Percentiles rank a stretch among this genome's conserved stretches.
Conservation (phyloP, 2,888 invertebrate genomes). For the Mythimna albipuncta region DNA sequence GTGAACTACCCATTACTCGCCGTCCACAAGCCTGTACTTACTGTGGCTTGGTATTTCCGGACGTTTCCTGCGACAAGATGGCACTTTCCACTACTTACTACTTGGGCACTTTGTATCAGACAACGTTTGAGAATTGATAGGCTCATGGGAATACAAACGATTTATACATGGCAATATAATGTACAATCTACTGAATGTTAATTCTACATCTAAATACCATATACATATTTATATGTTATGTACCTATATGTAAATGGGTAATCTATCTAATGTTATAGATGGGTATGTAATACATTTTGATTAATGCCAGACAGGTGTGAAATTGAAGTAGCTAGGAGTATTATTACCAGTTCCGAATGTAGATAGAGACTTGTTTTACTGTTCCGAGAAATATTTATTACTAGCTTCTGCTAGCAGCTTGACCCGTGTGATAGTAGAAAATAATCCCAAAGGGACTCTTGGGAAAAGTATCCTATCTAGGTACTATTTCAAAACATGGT, state of each 20-base stretch:
- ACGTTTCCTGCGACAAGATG: neutral
- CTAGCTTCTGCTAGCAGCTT: too few relatives aligned
- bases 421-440: too few relatives aligned
- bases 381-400: slow-evolving; percentile 17
- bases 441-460: too few relatives aligned
- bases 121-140: neutral
- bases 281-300: slow-evolving; percentile 65
- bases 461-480: too few relatives aligned
- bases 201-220: slow-evolving; percentile 47
- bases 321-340: slow-evolving; percentile 67
- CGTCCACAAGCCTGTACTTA: too few relatives aligned
- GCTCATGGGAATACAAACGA: neutral
- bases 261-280: slow-evolving; percentile 55
- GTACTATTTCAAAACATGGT: too few relatives aligned
- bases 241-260: slow-evolving; percentile 43
- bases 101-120: neutral
- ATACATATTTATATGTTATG: slow-evolving; percentile 3
- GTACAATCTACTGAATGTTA: slow-evolving; percentile 27
- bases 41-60: too few relatives aligned
- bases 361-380: slow-evolving; percentile 21
- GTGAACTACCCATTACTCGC: too few relatives aligned
- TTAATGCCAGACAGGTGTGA: slow-evolving; percentile 70
- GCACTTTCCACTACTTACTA: neutral
- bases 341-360: slow-evolving; percentile 33
- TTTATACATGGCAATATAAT: slow-evolving; percentile 17